Evolutionary conservation across 2,888 invertebrate genomes (phyloP), one percentile per base, ranked within the genome.

Genomic region (Nyleta sp.): DNA sequence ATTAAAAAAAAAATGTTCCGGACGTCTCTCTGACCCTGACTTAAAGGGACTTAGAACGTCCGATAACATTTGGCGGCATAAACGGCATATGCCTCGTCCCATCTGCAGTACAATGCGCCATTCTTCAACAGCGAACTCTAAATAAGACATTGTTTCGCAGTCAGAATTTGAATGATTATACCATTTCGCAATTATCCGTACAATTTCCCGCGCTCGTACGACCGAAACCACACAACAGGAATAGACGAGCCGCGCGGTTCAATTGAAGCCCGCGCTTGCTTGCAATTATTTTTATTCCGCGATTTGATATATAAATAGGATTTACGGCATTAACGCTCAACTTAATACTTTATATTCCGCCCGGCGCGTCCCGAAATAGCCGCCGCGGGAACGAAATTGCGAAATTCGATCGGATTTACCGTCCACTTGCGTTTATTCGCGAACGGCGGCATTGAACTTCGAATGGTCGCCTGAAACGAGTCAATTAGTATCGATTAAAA

Each of bases 131-230:
- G 44, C 17, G 28, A 73, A 42, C 35, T 33, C 17, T 28, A 73
- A 73, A 73, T 57, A 73, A 73, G 55, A 73, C 57, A 73, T 73
- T 73, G 50, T 73, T 64, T 73, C 72, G 38, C 20, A 31, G 38
- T 40, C 62, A 38, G 38, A 64, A 55, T 55, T 57, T 31, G 40
- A 64, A 72, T 48, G 64, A 55, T 62, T 53, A 20, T 15, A 17
- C 17, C 35, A 35, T 44, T 59, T 31, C 17, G 31, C 52, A 52
- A 59, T 50, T 44, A 60, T 44, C 22, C 31, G 6, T 35, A 35
- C 31, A 48, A 57, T 67, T 57, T 38, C 15, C 24, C 15, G 31
- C 6, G 28, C n/a, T 4, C 13, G 4, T n/a, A 11, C 22, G 22
- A 20, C 22, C 24, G n/a, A 2, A 5, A 10, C 24, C n/a, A n/a